A percentile compares a stretch with the other conserved stretches of the same genome.
These are phyloP conservation scores for Andricus curvator DNA, from an alignment of 2,888 invertebrate species.

Conservation along the genomic window DNA sequence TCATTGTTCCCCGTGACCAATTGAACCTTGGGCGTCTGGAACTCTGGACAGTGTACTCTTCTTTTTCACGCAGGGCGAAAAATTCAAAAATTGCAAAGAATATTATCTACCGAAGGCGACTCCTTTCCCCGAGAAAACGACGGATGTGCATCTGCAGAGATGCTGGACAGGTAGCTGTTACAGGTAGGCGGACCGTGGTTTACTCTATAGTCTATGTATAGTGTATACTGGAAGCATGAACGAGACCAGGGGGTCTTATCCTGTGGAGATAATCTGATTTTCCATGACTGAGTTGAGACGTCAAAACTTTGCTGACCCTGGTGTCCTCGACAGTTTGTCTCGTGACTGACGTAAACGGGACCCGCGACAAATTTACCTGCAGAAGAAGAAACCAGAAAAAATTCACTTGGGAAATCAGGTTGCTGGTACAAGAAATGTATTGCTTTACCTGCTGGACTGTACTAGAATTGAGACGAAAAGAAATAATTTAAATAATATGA, in stretches of 20 bases:
- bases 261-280: conserved; percentile 74
- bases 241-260: conserved; percentile 64
- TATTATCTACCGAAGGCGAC: neutral
- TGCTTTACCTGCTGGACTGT: neutral
- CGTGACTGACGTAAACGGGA: conserved; percentile 42
- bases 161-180: conserved; percentile 47
- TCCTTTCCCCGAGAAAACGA: conserved; percentile 40
- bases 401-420: conserved; percentile 12
- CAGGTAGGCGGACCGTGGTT: conserved; percentile 43
- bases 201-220: neutral
- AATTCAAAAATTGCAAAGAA: conserved; percentile 27
- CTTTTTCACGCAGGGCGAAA: conserved; percentile 54
- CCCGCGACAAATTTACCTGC: conserved; percentile 47
- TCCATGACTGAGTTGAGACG: conserved; percentile 75
- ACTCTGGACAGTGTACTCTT: conserved; percentile 52
- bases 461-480: neutral
- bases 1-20: conserved; percentile 71
- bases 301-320: conserved; percentile 64
- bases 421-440: neutral
- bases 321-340: conserved; percentile 62
- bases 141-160: conserved; percentile 39
- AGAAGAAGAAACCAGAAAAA: conserved; percentile 34
- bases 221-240: conserved; percentile 9
- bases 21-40: conserved; percentile 65
- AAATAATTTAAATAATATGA: neutral